Percentiles rank a stretch among this genome's conserved stretches.
Conservation (phyloP, 2,888 invertebrate species). For the Blera fallax region DNA sequence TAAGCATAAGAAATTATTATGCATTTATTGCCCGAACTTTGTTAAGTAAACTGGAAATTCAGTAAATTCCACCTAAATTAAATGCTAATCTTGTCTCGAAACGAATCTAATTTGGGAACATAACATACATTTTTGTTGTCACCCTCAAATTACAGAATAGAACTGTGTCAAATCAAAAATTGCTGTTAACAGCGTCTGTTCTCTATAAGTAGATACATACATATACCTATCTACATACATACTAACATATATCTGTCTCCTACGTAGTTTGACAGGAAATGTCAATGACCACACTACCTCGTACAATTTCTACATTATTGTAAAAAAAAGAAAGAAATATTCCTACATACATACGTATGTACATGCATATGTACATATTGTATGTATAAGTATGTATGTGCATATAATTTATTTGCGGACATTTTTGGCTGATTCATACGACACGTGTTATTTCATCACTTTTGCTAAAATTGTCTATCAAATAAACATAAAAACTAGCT, state of each 20-base stretch:
- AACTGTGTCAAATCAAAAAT: constrained; percentile 4
- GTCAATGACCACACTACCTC: constrained; percentile 9
- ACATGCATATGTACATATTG: neutral
- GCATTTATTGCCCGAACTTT: neutral
- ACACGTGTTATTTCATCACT: constrained; percentile 38
- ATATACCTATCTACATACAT: neutral
- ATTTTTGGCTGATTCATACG: constrained; percentile 11
- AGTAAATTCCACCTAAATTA: neutral
- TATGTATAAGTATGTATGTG: too few relatives aligned
- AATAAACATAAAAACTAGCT: neutral
- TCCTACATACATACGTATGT: neutral
- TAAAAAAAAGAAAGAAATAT: neutral
- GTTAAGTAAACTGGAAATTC: neutral
- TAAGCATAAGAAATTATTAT: neutral
- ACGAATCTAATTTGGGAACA: neutral
- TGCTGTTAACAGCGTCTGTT: neutral
- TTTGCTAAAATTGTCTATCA: neutral
- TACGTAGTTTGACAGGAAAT: neutral
- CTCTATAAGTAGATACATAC: neutral
- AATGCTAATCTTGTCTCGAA: neutral
- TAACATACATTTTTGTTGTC: constrained; percentile 1
- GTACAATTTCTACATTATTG: neutral
- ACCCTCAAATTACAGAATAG: neutral
- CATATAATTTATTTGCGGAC: neutral
- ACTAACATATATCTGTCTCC: neutral